phyloP scores from a whole-genome alignment of 2,797 vertebrate genomes.

The Kryptopterus vitreolus region DNA sequence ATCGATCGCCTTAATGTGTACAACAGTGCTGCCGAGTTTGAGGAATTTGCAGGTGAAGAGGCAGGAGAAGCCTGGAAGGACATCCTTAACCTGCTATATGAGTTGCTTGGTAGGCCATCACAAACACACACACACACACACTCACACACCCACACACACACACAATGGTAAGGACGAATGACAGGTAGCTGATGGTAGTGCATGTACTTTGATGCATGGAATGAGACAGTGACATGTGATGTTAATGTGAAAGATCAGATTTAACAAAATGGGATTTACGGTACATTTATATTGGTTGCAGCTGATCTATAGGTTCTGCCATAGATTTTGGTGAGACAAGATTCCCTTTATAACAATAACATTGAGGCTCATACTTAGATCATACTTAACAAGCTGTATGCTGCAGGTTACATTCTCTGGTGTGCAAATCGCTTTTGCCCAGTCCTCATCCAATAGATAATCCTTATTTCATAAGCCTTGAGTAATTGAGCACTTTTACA shows the following conservation, averaged over 20 bases:
- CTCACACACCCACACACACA: background rate
- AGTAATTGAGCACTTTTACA: background rate
- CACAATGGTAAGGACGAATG: background rate
- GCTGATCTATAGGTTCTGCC: background rate
- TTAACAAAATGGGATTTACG: slow-evolving; percentile 3
- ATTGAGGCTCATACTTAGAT: background rate
- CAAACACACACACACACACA: slow-evolving; percentile 9
- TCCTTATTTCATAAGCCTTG: too few species aligned
- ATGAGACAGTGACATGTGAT: background rate
- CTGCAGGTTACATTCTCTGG: background rate
- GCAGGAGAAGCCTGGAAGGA: slow-evolving; percentile 90
- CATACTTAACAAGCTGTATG: background rate
- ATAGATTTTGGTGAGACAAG: background rate
- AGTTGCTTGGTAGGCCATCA: slow-evolving; percentile 83
- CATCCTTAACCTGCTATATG: slow-evolving; percentile 93
- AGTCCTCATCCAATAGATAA: too few species aligned
- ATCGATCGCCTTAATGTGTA: slow-evolving; percentile 96
- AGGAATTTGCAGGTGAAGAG: slow-evolving; percentile 86
- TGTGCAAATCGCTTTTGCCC: background rate
- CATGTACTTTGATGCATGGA: background rate
- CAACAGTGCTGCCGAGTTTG: slow-evolving; percentile 90
- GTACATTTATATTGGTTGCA: slow-evolving; percentile 15
- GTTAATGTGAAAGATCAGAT: background rate
- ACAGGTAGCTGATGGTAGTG: background rate
- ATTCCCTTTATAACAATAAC: slow-evolving; percentile 1